Conservation (phyloP, 2,113 vertebrate genomes). For the Psilopogon haemacephalus region DNA sequence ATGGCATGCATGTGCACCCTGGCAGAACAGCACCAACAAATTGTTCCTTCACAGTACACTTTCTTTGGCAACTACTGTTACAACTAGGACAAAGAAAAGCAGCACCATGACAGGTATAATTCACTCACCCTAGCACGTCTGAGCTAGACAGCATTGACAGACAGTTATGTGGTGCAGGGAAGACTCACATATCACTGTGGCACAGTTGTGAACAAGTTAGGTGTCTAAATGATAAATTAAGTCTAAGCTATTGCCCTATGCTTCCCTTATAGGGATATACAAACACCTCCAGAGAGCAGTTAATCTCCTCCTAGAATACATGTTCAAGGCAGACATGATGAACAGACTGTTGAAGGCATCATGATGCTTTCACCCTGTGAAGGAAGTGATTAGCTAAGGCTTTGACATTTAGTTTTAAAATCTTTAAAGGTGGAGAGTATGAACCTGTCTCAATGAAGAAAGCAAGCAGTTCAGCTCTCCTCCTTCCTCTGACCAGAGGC, state of each 20-base stretch:
- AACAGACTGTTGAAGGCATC: not conserved
- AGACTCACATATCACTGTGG: not conserved
- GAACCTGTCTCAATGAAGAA: not conserved
- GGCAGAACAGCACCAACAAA: not conserved
- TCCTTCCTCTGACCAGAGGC: not conserved
- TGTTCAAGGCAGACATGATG: not conserved
- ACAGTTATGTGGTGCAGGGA: not conserved
- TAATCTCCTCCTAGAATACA: not conserved
- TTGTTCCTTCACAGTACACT: not conserved
- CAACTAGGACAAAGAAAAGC: not conserved
- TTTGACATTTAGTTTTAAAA: not conserved
- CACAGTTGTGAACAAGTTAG: not conserved
- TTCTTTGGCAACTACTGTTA: not conserved
- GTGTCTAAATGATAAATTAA: not conserved
- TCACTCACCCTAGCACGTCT: not conserved
- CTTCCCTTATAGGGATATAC: not conserved
- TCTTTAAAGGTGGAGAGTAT: not conserved
- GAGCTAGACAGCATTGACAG: not conserved
- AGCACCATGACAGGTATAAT: not conserved
- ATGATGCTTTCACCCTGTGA: not conserved
- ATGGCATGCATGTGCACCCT: not conserved
- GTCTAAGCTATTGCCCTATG: not conserved
- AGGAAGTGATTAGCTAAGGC: not conserved
- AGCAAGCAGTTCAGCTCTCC: not conserved
- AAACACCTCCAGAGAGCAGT: not conserved